Percentiles rank a stretch among this genome's conserved stretches.
Conservation (phyloP, 2,888 invertebrate genomes). For the Mimas tiliae region DNA sequence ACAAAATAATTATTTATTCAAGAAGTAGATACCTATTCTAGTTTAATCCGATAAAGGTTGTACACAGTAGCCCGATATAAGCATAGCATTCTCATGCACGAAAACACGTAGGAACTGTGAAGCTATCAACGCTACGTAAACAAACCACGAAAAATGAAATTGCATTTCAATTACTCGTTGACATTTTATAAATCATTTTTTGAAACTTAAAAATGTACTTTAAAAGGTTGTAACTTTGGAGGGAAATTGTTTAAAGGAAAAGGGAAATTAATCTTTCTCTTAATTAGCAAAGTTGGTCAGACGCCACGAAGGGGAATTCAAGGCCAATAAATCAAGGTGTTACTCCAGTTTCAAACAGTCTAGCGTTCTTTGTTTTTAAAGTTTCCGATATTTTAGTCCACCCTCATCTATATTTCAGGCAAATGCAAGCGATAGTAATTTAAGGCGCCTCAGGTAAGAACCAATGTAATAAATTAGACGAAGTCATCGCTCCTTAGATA, state of each 20-base stretch:
- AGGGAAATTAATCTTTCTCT: constrained; percentile 82
- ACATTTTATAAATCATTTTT: constrained; percentile 34
- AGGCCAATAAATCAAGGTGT: constrained; percentile 81
- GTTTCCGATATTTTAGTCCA: constrained; percentile 60
- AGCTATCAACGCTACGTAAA: not conserved
- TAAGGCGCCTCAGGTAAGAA: not conserved
- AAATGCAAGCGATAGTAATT: constrained; percentile 26
- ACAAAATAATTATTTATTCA: no score
- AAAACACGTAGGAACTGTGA: not conserved
- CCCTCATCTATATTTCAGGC: constrained; percentile 62
- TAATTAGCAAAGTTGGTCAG: constrained; percentile 80
- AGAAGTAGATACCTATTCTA: no score
- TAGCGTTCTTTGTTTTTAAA: constrained; percentile 62
- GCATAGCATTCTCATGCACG: no score
- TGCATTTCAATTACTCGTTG: constrained; percentile 13
- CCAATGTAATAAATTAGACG: not conserved
- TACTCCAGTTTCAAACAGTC: constrained; percentile 61
- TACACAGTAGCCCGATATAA: no score
- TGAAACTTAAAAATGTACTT: constrained; percentile 53
- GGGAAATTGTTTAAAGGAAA: constrained; percentile 78
- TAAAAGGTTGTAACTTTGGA: constrained; percentile 65
- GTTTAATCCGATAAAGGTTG: no score
- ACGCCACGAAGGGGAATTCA: constrained; percentile 68
- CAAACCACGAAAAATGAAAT: constrained; percentile 12
- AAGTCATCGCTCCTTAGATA: not conserved